Evolutionary conservation across 2,797 vertebrate species (phyloP).

Genomic region (Lepilemur septentrionalis): DNA sequence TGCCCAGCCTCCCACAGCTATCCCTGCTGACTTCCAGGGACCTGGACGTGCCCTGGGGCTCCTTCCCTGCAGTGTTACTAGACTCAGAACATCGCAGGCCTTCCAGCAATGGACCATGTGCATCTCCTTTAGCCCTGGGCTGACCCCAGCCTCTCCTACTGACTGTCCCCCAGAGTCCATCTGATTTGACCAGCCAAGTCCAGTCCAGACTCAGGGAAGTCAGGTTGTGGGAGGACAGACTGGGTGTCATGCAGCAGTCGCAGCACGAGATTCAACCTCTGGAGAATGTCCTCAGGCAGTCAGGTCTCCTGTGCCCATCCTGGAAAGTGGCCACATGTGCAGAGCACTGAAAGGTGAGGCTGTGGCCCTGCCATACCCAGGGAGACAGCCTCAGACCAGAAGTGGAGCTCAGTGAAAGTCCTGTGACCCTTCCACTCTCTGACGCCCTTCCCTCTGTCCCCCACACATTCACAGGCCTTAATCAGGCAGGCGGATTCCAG

Average conservation of each 20-base stretch:
- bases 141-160: background rate
- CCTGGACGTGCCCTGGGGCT: background rate
- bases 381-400: too few relatives aligned
- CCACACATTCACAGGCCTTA: background rate
- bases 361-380: background rate
- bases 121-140: background rate
- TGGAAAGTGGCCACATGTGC: background rate
- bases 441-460: background rate
- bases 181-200: background rate
- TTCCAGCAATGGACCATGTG: background rate
- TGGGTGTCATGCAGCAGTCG: background rate
- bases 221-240: background rate
- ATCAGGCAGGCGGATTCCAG: background rate
- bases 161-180: background rate
- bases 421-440: background rate
- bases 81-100: background rate
- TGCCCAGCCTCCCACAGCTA: fast-evolving
- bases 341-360: background rate
- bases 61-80: background rate
- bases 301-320: background rate
- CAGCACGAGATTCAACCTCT: background rate
- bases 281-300: background rate
- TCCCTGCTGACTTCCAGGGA: background rate
- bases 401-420: background rate
- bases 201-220: background rate